Evolutionary conservation across 2,888 invertebrate genomes (phyloP).

Genomic region (Argyra leucocephala): DNA sequence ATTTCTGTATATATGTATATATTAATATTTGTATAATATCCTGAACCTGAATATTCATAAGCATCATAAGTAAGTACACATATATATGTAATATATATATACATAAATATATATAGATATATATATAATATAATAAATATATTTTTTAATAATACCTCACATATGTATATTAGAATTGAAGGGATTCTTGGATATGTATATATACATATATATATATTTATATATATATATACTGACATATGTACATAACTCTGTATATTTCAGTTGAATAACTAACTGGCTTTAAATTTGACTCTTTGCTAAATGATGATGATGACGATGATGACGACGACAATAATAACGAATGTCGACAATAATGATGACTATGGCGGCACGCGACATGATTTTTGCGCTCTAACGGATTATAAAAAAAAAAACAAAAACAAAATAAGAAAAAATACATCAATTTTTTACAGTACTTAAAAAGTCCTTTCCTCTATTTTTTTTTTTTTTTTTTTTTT

Average conservation of each 20-base stretch:
- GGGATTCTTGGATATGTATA: too few relatives aligned
- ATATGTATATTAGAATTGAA: neutral
- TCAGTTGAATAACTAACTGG: too few relatives aligned
- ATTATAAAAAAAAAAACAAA: neutral
- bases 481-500: neutral
- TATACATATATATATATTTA: too few relatives aligned
- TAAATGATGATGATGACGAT: neutral
- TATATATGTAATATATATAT: neutral
- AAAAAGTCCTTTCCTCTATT: neutral
- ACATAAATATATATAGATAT: neutral
- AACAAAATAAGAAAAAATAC: too few relatives aligned
- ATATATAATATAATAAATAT: neutral
- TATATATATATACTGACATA: too few relatives aligned
- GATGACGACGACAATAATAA: neutral
- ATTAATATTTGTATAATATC: neutral
- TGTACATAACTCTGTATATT: too few relatives aligned
- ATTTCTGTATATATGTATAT: neutral
- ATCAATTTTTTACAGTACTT: too few relatives aligned
- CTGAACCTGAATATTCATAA: slow-evolving; percentile 1
- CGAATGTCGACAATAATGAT: neutral
- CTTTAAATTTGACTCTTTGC: too few relatives aligned
- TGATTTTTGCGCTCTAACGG: slow-evolving; percentile 1
- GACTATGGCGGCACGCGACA: neutral
- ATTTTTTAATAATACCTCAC: too few relatives aligned
- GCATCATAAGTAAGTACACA: neutral